Base-by-base conservation (phyloP, 2,797 vertebrate species). In the Gymnothorax reevesii region DNA sequence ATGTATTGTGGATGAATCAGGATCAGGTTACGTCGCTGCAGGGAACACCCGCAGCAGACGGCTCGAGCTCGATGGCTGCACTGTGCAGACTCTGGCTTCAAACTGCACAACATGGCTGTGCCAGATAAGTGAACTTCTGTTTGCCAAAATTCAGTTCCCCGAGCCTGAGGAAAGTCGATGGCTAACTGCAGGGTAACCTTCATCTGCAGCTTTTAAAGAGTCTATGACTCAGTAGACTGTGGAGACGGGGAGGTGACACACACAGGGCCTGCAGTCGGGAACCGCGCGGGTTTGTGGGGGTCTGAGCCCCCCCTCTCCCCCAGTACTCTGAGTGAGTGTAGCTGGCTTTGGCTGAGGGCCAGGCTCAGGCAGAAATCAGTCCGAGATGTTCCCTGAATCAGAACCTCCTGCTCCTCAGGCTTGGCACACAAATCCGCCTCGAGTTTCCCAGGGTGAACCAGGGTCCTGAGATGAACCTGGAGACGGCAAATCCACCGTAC, bases 401-500 rank as follows among this genome's bases (percentile, higher is more conserved):
- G 75, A 79, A 52, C 75, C 75, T 79, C 49, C 75, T 79, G 75
- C 52, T 79, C 52, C 75, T 20, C 15, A 6, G 15, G 42, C 17
- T 20, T 54, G 75, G 42, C 49, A 75, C 73, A 49, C 42, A 7
- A 79, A 54, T 79, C 75, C 49, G 42, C 17, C 9, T 79, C 17
- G 22, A 54, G 49, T 79, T 79, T 77, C 25, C 42, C 25, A 8
- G 75, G 75, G 75, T 79, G 75, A 79, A 52, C 75, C 10, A 52
- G 75, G 75, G 42, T 79, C 52, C 75, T 55, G 49, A 79, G 49
- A 79, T 54, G 75, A 79, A 75, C 73, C 73, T 75, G 49, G 73
- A 75, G 42, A 54, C 75, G n/a, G 49, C 49, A 79, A 79, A 55
- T 55, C 17, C 75, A 79, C 49, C 49, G 12, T 55, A 52, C 52